Evolutionary conservation across 2,113 vertebrate species (phyloP), one percentile per base, ranked within the genome.

Genomic region (Cinclus mexicanus): DNA sequence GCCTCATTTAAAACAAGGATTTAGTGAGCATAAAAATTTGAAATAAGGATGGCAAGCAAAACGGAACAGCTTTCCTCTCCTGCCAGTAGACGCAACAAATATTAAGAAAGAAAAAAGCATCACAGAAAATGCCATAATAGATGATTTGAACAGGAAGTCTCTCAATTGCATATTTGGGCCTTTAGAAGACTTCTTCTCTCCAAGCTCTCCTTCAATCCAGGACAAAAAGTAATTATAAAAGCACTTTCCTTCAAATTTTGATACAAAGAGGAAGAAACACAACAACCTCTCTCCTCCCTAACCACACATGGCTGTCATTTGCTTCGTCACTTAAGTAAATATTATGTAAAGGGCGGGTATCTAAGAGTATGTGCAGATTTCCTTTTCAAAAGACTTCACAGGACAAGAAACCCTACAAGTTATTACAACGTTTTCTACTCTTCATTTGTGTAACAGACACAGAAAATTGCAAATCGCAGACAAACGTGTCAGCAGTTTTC

Each of bases 341-440:
- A 52, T 16, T 56, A 79, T 7, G 9, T 29, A 44, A 31, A 20
- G 12, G 20, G 25, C 0, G 1, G 3, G 7, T 44, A 17, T n/a
- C 52, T 47, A 39, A 5, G 4, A 74, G 24, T 33, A 60, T 12
- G 4, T 22, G 7, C 22, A 82, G 19, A 65, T 37, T 76, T 84
- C 37, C 39, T 56, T 79, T 35, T 71, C 41, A 65, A 44, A 90
- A 57, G 9, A n/a, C 59, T 55, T 77, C 39, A 53, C 6, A 67
- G 59, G 53, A 69, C 41, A 93, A 91, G 46, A 86, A 94, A 53
- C 1, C 2, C 8, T 15, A 88, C 14, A 76, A 41, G 42, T 79
- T 10, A 49, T 50, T 94, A 68, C 26, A 53, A 28, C 26, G 33
- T 21, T 65, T 94, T 53, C 37, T 33, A 75, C 25, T 59, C n/a